Evolutionary conservation across 2,113 vertebrate genomes (phyloP), one percentile per base, ranked within the genome.

Genomic region (Embiotoca jacksoni): DNA sequence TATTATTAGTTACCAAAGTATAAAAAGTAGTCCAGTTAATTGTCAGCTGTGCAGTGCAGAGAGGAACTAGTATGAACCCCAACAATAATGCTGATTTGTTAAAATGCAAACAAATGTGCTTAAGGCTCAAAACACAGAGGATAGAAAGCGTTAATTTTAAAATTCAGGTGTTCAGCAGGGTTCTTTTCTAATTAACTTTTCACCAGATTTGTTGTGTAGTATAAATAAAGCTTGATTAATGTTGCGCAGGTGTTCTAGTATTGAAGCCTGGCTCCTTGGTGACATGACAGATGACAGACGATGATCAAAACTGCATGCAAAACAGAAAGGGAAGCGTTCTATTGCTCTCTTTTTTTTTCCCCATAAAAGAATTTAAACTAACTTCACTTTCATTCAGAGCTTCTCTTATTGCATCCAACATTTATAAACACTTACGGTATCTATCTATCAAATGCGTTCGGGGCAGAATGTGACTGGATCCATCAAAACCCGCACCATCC

Each of bases 91-190:
- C 41, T 11, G 41, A 44, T 11, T 44, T 44, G 41, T 11, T 11
- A 11, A 9, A 44, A 44, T 44, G 41, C 13, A 44, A 44, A 44
- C 41, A 44, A 44, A 44, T 11, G 13, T 9, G 41, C 10, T 44
- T 11, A 44, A 44, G 41, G 11, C 5, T 31, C 7, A 46, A 46
- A 62, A 23, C 13, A 31, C 11, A 15, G 23, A 44, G 35, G 31
- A 30, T 14, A 14, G 31, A 47, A 14, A 23, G 13, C 11, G 33
- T 47, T 33, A 33, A 63, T 31, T 47, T 16, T 13, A 63, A 16
- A 49, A 63, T 47, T 44, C 10, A 76, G 61, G 35, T n/a, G 55
- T 70, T 55, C 50, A 46, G 47, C 15, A 15, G 15, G 54, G 35
- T 60, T 59, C 46, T 59, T 59, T 6, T 32, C 44, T 2, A 10